Conservation (phyloP, 1,140 invertebrate species). For the Diuraphis noxia region DNA sequence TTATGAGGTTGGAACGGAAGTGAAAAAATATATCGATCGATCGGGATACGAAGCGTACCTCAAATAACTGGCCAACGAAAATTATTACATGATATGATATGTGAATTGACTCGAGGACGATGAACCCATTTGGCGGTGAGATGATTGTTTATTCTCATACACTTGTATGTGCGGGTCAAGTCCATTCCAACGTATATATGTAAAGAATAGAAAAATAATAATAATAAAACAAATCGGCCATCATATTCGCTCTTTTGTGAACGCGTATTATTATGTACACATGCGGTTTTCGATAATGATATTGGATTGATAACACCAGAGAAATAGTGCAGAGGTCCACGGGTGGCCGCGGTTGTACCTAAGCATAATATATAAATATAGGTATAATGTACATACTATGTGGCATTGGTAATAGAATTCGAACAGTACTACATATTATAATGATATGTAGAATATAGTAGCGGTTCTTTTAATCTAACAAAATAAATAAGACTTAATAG, state of each 20-base stretch:
- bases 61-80: background rate
- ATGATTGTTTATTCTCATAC: conserved; percentile 47
- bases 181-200: conserved; percentile 23
- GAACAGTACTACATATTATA: background rate
- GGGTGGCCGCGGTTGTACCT: background rate
- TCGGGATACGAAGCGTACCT: background rate
- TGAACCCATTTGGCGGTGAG: conserved; percentile 49
- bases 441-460: background rate
- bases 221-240: conserved; percentile 13
- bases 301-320: background rate
- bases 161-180: background rate
- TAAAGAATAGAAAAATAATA: conserved; percentile 24
- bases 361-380: background rate
- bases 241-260: background rate
- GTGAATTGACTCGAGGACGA: conserved; percentile 39
- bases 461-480: conserved; percentile 14
- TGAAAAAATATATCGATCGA: background rate
- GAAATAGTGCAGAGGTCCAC: background rate
- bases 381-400: background rate
- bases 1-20: background rate
- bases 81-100: conserved; percentile 49
- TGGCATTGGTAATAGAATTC: background rate
- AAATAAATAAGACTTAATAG: background rate
- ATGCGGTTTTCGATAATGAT: conserved; percentile 29
- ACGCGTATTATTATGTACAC: conserved; percentile 17